Percentiles rank a stretch among this genome's conserved stretches.
Conservation (phyloP, 2,797 vertebrate genomes). For the Poecilia wingei region DNA sequence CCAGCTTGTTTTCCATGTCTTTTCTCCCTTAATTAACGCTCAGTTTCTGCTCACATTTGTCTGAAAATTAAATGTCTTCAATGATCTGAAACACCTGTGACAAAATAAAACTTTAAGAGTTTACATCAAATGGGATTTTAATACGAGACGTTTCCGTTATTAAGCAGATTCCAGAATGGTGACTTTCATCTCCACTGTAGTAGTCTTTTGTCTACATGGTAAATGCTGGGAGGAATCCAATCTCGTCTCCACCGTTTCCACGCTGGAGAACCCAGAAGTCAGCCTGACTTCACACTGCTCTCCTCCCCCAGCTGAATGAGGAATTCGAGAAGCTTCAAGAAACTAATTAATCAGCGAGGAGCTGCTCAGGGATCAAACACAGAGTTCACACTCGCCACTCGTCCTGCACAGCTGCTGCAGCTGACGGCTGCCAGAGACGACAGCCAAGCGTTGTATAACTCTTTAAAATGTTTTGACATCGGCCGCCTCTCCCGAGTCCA, state of each 20-base stretch:
- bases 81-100: background rate
- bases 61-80: background rate
- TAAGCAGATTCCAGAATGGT: background rate
- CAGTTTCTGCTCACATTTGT: background rate
- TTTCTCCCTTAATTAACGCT: background rate
- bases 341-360: conserved; percentile 10
- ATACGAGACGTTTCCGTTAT: background rate
- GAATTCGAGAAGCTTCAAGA: conserved; percentile 8
- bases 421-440: conserved; percentile 28
- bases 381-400: conserved; percentile 1
- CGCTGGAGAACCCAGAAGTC: background rate
- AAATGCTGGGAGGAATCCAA: background rate
- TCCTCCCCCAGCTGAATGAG: background rate
- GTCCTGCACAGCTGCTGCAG: conserved; percentile 25
- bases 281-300: background rate
- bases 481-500: conserved; percentile 22
- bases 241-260: background rate
- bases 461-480: conserved; percentile 53
- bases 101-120: background rate
- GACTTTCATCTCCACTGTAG: background rate
- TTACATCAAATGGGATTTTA: background rate
- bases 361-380: conserved; percentile 20
- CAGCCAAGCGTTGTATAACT: conserved; percentile 32
- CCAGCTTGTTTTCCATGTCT: background rate
- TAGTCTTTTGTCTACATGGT: background rate